A percentile compares a stretch with the other conserved stretches of the same genome.
Evolutionary conservation across 2,113 vertebrate species (phyloP).

Genomic region (Amphilophus citrinellus): DNA sequence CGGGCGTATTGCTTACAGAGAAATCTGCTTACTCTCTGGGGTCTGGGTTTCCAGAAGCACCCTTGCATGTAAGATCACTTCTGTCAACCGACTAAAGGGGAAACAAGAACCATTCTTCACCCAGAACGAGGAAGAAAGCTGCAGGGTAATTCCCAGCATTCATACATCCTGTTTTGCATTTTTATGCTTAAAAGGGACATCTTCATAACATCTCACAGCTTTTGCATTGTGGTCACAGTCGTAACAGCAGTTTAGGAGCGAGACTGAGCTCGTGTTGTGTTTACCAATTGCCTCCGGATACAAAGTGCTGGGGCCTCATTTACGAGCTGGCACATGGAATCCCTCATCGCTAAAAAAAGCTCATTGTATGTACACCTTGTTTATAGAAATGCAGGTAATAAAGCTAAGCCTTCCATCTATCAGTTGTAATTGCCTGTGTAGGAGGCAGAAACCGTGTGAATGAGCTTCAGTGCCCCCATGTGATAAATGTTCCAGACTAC

Average conservation of each 20-base stretch:
- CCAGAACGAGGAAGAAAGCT: not conserved
- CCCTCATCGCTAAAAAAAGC: slow-evolving; percentile 58
- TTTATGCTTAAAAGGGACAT: not conserved
- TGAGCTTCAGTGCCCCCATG: slow-evolving; percentile 35
- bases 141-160: not conserved
- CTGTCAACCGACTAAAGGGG: slow-evolving; percentile 13
- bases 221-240: slow-evolving; percentile 42
- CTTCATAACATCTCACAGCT: not conserved
- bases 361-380: slow-evolving; percentile 63
- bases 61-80: slow-evolving; percentile 54
- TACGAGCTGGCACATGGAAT: slow-evolving; percentile 69
- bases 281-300: slow-evolving; percentile 66
- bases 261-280: slow-evolving; percentile 66
- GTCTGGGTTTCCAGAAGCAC: slow-evolving; percentile 49
- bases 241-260: slow-evolving; percentile 45
- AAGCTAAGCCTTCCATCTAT: slow-evolving; percentile 56
- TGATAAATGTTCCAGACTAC: slow-evolving; percentile 55
- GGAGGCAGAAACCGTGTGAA: slow-evolving; percentile 49
- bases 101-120: slow-evolving; percentile 12
- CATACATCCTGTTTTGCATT: not conserved
- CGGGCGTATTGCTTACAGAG: slow-evolving; percentile 55
- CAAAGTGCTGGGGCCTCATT: slow-evolving; percentile 61
- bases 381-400: slow-evolving; percentile 67
- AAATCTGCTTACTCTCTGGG: slow-evolving; percentile 59
- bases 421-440: slow-evolving; percentile 51